Evolutionary conservation across 2,888 invertebrate species (phyloP).

Genomic region (Macrosoma leucophasiata): DNA sequence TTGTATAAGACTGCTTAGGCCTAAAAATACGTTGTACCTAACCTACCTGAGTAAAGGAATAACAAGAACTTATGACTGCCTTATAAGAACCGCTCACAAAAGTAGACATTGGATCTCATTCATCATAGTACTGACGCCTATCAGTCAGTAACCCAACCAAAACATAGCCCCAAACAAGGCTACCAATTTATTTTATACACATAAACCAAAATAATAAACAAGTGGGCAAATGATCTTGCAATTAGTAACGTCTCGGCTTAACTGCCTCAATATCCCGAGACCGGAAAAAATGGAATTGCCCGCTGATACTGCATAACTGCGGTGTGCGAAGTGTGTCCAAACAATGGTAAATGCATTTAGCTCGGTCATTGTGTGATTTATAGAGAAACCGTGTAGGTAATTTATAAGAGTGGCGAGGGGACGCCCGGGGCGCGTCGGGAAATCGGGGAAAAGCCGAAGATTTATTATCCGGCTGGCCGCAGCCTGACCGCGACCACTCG

Average conservation of each 20-base stretch:
- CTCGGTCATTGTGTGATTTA: conserved; percentile 68
- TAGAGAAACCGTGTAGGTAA: conserved; percentile 71
- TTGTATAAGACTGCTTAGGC: too few species aligned
- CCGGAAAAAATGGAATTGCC: conserved; percentile 54
- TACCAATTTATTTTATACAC: too few species aligned
- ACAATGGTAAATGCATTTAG: conserved; percentile 74
- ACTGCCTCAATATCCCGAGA: conserved; percentile 54
- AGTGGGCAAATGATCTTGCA: too few species aligned
- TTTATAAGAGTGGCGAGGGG: conserved; percentile 68
- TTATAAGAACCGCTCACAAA: too few species aligned
- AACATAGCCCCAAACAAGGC: too few species aligned
- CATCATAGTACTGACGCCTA: too few species aligned
- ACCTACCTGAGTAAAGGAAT: too few species aligned
- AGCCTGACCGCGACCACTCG: conserved; percentile 50
- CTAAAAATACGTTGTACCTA: too few species aligned
- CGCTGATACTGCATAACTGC: conserved; percentile 49
- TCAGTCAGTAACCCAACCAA: too few species aligned
- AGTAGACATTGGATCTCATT: too few species aligned
- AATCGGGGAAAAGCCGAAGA: conserved; percentile 72
- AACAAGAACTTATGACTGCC: too few species aligned
- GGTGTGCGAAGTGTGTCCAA: conserved; percentile 60
- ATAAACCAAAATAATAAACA: too few species aligned
- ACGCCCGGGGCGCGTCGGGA: conserved; percentile 59
- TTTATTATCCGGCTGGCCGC: conserved; percentile 61
- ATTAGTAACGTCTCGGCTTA: conserved; percentile 48